Evolutionary conservation across 2,888 invertebrate genomes (phyloP), one percentile per base, ranked within the genome.

Genomic region (Hoplodrina ambigua): DNA sequence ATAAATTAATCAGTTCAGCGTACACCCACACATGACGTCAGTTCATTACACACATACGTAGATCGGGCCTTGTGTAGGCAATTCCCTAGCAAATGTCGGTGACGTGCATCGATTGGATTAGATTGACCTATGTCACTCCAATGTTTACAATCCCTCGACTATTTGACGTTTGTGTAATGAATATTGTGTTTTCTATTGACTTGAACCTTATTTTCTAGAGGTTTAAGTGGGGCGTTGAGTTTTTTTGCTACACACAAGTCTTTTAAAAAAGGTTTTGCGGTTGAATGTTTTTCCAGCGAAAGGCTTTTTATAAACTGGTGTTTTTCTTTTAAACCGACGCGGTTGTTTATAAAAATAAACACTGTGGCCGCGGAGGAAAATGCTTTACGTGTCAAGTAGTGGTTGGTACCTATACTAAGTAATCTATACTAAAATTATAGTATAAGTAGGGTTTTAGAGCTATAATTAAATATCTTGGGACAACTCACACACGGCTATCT

Each of bases 31-130:
- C 5, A 44, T 72, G 70, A 61, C 50, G 15, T 61, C 19, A 66
- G 11, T 25, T 41, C 56, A 63, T 58, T 59, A 64, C 52, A 58
- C 41, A 37, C 58, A 57, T 8, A 75, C 54, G 44, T 69, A 55
- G n/a, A 59, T 37, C 10, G 25, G 30, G 41, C 15, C 49, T 20
- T 46, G 44, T 59, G 77, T 76, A 60, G 19, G 30, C 60, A 62
- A 62, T 81, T 49, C 65, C 44, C 37, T 66, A 60, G 72, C 52
- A 61, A 41, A 78, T 68, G 73, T 59, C 57, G 63, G 44, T 67
- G 44, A 44, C 71, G 60, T 61, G 58, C 65, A 80, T 79, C 80
- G 75, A 80, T 74, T 70, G 68, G 57, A 82, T 82, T 75, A 82
- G 70, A 60, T 82, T 70, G 80, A 67, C 69, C 80, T 66, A 59